Base-by-base conservation (phyloP, 2,113 vertebrate genomes). In the Scophthalmus maximus region DNA sequence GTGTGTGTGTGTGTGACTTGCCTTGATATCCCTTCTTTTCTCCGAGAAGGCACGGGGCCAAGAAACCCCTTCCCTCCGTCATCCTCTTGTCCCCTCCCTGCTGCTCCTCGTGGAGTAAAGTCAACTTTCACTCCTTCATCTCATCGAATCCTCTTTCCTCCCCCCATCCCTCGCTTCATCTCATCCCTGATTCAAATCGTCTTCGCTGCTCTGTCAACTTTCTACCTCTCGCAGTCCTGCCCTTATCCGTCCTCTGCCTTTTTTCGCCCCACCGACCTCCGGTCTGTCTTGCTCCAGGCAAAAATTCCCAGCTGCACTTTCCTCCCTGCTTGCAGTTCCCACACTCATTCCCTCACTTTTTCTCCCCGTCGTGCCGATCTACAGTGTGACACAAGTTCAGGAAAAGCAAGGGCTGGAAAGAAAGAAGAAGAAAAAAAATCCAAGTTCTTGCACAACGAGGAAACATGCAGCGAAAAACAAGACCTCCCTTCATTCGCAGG, bases 221-320 rank as follows among this genome's bases (percentile, higher is more conserved):
- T 40, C 57, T 38, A 2, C 22, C 25, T 22, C 61, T 60, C 60
- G 42, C 18, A 22, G 25, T 59, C 40, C 58, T 17, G 23, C 30
- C 34, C 47, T 52, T 63, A 42, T 30, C 20, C 50, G 36, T 42
- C 46, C 20, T 56, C 36, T 46, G 22, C 17, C 52, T 66, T 79
- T 62, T 71, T n/a, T 42, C 6, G 18, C 18, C n/a, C 76, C 66
- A 66, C 79, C 68, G 68, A 65, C 50, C 76, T 74, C 59, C 72
- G 36, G 40, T 60, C 50, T 73, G 65, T 76, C 60, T 83, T 5
- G 34, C 86, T 87, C 46, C 59, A 52, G 89, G 90, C 89, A 52
- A 79, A 46, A 80, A 81, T 77, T 91, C 89, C 87, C 88, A 90
- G 69, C 84, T 91, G 84, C 15, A 42, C 71, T 83, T 59, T 69